Evolutionary conservation across 2,888 invertebrate species (phyloP), one percentile per base, ranked within the genome.

Genomic region (Aleiodes leptofemur): DNA sequence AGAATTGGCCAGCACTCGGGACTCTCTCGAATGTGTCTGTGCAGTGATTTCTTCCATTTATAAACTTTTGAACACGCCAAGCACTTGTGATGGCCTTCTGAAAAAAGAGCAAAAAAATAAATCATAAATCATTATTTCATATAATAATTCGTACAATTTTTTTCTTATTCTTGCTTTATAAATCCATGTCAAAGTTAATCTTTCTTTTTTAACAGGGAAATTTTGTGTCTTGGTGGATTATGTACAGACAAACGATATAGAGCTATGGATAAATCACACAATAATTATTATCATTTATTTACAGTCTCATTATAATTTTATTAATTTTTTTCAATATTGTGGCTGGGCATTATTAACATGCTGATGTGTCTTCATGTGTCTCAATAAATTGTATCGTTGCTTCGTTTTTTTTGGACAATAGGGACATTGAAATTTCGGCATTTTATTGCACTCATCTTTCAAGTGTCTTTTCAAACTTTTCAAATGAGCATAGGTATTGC

Each of bases 31-130:
- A 90, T 84, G 77, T 90, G 90, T 43, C 88, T 86, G 69, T 86
- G 86, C 71, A 90, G 79, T 2, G 89, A 89, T 72, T 88, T 88
- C 82, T 85, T 88, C 87, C 90, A 88, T 76, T 89, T 89, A 84
- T 90, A 90, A 11, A 87, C 83, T 71, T 89, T 90, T 38, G 83
- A 83, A 75, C 89, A 89, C 75, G 86, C 87, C 77, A 86, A 79
- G 81, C 90, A 90, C 64, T 82, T 83, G 78, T 84, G 83, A 81
- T 71, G 82, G 13, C 66, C 64, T 64, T 84, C 88, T 88, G 88
- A 57, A 87, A 88, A 83, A 83, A 76, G 81, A 76, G 81, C 83
- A 81, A 81, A 78, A 76, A 78, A 76, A 78, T 53, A 31, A 64
- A 56, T 69, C 68, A 56, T 48, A 34, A 68, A 55, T 73, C 56